A percentile compares a stretch with the other conserved stretches of the same genome.
phyloP scores from a whole-genome alignment of 2,888 invertebrate genomes.

The Drosophila neotestacea region DNA sequence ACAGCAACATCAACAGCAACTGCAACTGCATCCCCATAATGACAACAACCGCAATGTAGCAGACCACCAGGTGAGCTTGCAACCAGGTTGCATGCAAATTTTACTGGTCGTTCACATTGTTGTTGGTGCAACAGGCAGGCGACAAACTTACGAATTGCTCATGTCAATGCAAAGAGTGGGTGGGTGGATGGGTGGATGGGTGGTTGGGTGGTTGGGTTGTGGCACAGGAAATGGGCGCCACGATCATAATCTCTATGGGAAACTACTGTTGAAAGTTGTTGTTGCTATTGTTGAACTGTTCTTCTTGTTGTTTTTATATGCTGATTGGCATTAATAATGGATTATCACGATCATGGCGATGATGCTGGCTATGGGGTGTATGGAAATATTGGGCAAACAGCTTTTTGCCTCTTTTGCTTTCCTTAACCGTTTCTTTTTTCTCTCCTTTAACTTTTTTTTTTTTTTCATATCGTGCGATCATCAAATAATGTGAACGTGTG shows the following conservation, averaged over 20 bases:
- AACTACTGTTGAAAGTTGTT: slow-evolving; percentile 50
- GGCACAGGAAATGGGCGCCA: slow-evolving; percentile 65
- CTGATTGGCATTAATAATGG: slow-evolving; percentile 86
- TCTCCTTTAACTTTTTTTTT: slow-evolving; percentile 17
- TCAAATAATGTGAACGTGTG: slow-evolving; percentile 83
- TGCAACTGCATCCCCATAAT: slow-evolving; percentile 61
- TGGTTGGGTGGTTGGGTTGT: slow-evolving; percentile 28
- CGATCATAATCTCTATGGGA: slow-evolving; percentile 79
- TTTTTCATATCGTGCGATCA: slow-evolving; percentile 83
- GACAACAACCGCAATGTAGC: slow-evolving; percentile 70
- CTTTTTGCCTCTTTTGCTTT: slow-evolving; percentile 41
- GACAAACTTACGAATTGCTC: slow-evolving; percentile 84
- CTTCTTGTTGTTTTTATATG: slow-evolving; percentile 67
- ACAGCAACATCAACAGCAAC: slow-evolving; percentile 40
- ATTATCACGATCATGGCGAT: slow-evolving; percentile 84
- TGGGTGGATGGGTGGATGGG: slow-evolving; percentile 43
- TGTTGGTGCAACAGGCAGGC: slow-evolving; percentile 59
- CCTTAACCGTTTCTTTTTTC: slow-evolving; percentile 49
- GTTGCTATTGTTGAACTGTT: slow-evolving; percentile 27
- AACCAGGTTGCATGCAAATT: slow-evolving; percentile 71
- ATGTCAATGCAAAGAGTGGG: slow-evolving; percentile 66
- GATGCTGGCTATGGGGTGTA: slow-evolving; percentile 52
- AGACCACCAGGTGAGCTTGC: slow-evolving; percentile 70
- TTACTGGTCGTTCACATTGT: slow-evolving; percentile 12
- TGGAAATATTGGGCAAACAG: slow-evolving; percentile 81